Conservation (phyloP, 2,888 invertebrate genomes). For the Sminthurinus aureus region DNA sequence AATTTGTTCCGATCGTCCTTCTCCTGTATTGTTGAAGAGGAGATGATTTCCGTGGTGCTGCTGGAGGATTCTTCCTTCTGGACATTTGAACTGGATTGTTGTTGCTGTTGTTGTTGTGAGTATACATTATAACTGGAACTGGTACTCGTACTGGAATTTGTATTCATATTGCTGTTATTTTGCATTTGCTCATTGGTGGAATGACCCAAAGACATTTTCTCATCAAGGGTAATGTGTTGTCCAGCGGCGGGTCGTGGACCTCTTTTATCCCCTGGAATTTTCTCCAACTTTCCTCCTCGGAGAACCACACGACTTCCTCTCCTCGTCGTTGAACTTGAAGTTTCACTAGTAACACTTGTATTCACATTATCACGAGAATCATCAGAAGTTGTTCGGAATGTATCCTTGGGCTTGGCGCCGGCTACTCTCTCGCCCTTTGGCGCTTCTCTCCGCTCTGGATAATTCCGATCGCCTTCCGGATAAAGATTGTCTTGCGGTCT, state of each 20-base stretch:
- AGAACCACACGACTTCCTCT: slow-evolving; percentile 28
- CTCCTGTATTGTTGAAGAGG: slow-evolving; percentile 13
- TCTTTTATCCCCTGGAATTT: slow-evolving; percentile 14
- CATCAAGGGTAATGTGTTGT: background rate
- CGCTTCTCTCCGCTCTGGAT: slow-evolving; percentile 51
- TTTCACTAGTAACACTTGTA: background rate
- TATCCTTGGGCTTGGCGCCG: slow-evolving; percentile 57
- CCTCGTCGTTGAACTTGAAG: background rate
- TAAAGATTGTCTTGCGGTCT: slow-evolving; percentile 66
- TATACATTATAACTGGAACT: background rate
- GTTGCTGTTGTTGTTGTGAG: background rate
- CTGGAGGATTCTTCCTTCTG: background rate
- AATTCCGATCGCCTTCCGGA: slow-evolving; percentile 67
- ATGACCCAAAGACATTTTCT: slow-evolving; percentile 30
- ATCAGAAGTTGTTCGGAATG: background rate
- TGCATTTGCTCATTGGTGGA: background rate
- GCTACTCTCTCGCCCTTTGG: slow-evolving; percentile 62
- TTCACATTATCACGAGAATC: background rate
- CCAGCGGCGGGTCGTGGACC: slow-evolving; percentile 31
- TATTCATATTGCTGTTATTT: background rate
- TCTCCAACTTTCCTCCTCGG: slow-evolving; percentile 32
- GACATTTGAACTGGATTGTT: background rate
- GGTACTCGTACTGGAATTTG: background rate
- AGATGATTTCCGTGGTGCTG: background rate
- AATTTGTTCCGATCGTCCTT: slow-evolving; percentile 9